Conservation (phyloP, 2,797 vertebrate genomes). For the Sebastes steindachneri region DNA sequence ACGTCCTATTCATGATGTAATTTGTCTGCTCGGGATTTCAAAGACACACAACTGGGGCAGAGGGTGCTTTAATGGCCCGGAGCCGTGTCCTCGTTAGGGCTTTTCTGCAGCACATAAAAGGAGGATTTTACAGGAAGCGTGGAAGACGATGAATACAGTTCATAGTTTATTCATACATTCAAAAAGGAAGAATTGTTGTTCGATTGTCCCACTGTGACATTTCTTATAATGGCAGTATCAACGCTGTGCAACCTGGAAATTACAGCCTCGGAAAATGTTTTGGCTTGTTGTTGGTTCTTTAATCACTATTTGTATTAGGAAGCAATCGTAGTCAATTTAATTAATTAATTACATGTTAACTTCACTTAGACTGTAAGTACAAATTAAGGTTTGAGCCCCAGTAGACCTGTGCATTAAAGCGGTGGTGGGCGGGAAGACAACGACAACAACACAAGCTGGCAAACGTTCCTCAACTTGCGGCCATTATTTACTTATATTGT, state of each 20-base stretch:
- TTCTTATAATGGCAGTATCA: not conserved
- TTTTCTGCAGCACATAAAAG: not conserved
- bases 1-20: conserved; percentile 33
- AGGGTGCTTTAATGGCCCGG: not conserved
- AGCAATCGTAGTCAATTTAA: not conserved
- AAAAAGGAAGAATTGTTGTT: not conserved
- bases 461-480: too few species aligned
- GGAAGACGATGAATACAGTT: not conserved
- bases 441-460: too few species aligned
- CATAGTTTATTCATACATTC: not conserved
- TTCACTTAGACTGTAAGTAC: not conserved
- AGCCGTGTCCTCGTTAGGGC: not conserved
- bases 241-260: not conserved
- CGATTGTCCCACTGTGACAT: not conserved
- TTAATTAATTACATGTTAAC: not conserved
- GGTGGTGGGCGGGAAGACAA: too few species aligned
- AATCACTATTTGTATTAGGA: not conserved
- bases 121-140: not conserved
- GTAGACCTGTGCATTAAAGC: too few species aligned
- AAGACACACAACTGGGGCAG: conserved; percentile 10
- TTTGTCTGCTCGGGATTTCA: conserved; percentile 22
- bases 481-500: too few species aligned
- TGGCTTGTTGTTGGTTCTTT: not conserved
- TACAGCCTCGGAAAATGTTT: not conserved
- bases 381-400: not conserved